phyloP scores from a whole-genome alignment of 2,888 invertebrate species.

The Tupiocoris notatus region DNA sequence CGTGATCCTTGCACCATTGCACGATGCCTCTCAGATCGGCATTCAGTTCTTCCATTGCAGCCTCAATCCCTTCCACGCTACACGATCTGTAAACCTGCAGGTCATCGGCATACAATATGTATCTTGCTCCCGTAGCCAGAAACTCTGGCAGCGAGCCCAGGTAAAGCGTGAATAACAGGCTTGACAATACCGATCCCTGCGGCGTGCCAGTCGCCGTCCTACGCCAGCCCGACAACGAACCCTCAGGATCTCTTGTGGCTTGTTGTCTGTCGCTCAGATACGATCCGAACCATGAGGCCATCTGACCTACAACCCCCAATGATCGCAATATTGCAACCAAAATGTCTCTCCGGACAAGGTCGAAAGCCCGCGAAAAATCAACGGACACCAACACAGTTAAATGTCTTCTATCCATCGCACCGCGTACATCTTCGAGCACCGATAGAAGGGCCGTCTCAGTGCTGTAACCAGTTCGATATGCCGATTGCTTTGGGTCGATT shows the following conservation, averaged over 20 bases:
- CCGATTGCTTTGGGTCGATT: neutral
- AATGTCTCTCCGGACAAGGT: neutral
- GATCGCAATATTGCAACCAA: neutral
- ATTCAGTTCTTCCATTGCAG: no score
- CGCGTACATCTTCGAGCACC: neutral
- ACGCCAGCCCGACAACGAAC: neutral
- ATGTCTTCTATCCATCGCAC: neutral
- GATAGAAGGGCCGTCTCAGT: neutral
- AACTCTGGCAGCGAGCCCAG: neutral
- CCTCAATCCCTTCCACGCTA: no score
- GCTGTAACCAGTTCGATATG: neutral
- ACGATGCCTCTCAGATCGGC: neutral
- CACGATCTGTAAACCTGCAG: conserved; percentile 1
- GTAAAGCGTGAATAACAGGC: neutral
- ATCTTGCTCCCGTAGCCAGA: neutral
- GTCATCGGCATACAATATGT: neutral
- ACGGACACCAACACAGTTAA: neutral
- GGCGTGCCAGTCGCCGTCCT: neutral
- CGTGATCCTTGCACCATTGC: neutral
- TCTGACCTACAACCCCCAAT: neutral
- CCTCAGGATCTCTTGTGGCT: neutral
- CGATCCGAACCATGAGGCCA: neutral
- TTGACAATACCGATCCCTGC: neutral
- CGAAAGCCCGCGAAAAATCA: conserved; percentile 13
- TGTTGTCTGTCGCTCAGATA: neutral